phyloP scores from a whole-genome alignment of 2,113 vertebrate species.

The Agapornis roseicollis region DNA sequence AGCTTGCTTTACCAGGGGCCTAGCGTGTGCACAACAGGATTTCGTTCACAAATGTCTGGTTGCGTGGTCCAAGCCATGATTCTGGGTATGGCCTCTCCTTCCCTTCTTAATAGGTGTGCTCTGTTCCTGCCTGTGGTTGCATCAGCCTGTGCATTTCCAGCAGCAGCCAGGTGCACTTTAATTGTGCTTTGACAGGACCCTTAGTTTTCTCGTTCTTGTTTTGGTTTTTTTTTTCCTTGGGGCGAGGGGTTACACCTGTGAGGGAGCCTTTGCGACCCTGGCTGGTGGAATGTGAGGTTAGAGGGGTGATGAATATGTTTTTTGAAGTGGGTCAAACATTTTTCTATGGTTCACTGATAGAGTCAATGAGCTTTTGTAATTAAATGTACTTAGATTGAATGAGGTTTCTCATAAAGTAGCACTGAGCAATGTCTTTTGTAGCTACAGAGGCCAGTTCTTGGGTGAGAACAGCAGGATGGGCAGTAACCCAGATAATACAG shows the following conservation, averaged over 20 bases:
- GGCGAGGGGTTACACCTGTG: neutral
- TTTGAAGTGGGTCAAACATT: neutral
- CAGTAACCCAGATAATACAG: neutral
- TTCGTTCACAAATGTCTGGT: neutral
- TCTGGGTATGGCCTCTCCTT: neutral
- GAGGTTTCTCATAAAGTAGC: neutral
- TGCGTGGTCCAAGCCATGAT: neutral
- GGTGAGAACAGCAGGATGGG: neutral
- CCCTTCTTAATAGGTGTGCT: neutral
- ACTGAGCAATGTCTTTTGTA: neutral
- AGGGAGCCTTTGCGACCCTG: neutral
- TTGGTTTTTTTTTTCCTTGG: neutral
- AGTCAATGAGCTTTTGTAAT: constrained; percentile 20
- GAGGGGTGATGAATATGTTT: neutral
- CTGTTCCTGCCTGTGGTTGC: neutral
- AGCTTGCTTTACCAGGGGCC: neutral
- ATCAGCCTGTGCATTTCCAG: neutral
- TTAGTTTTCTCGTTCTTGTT: neutral
- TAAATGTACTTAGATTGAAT: constrained; percentile 1
- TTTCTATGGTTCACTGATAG: constrained; percentile 12
- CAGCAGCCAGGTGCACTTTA: neutral
- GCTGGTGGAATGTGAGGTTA: neutral
- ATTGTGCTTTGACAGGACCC: neutral
- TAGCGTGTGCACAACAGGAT: neutral
- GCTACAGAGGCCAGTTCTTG: neutral